Percentiles rank a stretch among this genome's conserved stretches.
Evolutionary conservation across 2,797 vertebrate species (phyloP).

Genomic region (Coracias cyanogaster): DNA sequence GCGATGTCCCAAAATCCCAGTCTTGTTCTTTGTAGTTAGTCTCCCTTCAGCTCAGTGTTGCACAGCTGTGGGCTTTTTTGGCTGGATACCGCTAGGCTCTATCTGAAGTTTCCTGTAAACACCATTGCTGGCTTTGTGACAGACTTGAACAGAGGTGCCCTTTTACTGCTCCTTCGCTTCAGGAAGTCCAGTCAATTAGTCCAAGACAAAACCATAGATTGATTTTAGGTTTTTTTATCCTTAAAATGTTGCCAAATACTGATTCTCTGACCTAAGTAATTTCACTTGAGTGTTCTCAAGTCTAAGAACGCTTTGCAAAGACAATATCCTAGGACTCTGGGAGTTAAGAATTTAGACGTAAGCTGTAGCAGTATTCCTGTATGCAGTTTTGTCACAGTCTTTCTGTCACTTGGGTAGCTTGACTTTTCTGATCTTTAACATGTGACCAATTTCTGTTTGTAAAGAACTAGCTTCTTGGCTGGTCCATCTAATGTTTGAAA

Average conservation of each 20-base stretch:
- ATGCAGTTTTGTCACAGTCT: neutral
- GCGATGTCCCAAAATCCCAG: constrained; percentile 38
- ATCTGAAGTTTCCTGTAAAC: constrained; percentile 85
- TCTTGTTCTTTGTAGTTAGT: constrained; percentile 58
- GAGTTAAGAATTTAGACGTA: neutral
- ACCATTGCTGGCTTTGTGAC: constrained; percentile 78
- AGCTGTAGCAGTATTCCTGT: neutral
- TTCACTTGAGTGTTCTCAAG: neutral
- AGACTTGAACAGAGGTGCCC: constrained; percentile 82
- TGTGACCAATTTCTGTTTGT: neutral
- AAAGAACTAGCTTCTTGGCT: neutral
- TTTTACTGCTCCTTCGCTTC: constrained; percentile 81
- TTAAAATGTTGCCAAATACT: constrained; percentile 39
- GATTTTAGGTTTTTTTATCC: constrained; percentile 38
- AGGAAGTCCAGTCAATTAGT: constrained; percentile 80
- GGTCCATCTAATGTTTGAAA: neutral
- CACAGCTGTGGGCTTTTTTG: constrained; percentile 79
- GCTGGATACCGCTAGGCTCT: constrained; percentile 64
- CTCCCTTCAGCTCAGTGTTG: constrained; percentile 48
- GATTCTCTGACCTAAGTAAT: neutral
- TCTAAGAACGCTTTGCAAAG: neutral
- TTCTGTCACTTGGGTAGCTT: neutral
- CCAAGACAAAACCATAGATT: constrained; percentile 59
- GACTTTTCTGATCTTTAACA: neutral
- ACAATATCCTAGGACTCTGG: neutral